These are phyloP conservation scores for Ctenopoma multispine DNA, from an alignment of 2,797 vertebrate genomes.

Conservation along the genomic window DNA sequence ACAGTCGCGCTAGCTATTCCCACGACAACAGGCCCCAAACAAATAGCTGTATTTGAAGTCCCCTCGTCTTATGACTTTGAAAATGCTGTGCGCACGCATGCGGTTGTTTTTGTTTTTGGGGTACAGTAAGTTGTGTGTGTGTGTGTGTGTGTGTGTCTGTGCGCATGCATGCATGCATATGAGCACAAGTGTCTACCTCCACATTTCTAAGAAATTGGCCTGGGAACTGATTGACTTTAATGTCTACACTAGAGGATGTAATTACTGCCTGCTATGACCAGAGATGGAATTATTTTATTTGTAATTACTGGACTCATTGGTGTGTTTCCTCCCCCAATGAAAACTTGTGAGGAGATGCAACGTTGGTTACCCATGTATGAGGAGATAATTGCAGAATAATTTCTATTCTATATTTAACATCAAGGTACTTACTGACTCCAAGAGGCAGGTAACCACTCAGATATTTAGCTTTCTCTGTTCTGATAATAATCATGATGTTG, in stretches of 20 bases:
- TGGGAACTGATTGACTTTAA: constrained; percentile 76
- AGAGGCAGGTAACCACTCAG: constrained; percentile 24
- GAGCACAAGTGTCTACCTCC: constrained; percentile 59
- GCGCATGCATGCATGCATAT: constrained; percentile 26
- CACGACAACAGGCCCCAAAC: constrained; percentile 89
- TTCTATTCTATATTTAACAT: constrained; percentile 45
- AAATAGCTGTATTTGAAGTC: constrained; percentile 90
- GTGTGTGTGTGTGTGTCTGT: constrained; percentile 32
- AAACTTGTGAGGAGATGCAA: constrained; percentile 32
- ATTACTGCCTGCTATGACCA: constrained; percentile 76
- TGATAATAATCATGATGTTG: not conserved
- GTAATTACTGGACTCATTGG: constrained; percentile 55
- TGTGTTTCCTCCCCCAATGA: constrained; percentile 26
- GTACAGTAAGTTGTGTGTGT: constrained; percentile 61
- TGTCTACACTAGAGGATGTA: constrained; percentile 69
- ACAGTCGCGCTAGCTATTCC: constrained; percentile 86
- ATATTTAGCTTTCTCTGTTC: not conserved
- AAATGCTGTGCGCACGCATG: constrained; percentile 67
- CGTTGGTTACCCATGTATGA: constrained; percentile 18
- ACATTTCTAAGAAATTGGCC: constrained; percentile 64
- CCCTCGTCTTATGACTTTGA: constrained; percentile 87
- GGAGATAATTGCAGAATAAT: constrained; percentile 34
- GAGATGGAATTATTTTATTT: constrained; percentile 48
- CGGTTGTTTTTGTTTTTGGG: constrained; percentile 74
- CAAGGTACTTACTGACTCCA: constrained; percentile 36